Evolutionary conservation across 2,113 vertebrate genomes (phyloP).

Genomic region (Benitochromis conjunctus): DNA sequence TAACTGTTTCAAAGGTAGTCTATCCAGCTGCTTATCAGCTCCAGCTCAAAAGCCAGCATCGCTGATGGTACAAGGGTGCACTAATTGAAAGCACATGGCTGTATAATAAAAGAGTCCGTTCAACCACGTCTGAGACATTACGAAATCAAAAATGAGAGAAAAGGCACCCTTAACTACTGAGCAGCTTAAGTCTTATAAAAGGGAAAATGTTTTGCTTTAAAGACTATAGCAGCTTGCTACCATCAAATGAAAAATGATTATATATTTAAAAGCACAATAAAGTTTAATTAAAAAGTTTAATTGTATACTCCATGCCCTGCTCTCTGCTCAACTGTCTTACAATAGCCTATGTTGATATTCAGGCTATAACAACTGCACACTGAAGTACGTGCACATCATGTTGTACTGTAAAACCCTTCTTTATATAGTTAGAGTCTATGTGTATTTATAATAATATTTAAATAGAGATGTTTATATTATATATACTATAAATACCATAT

Average conservation of each 20-base stretch:
- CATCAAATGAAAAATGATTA: background rate
- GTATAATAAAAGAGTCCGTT: background rate
- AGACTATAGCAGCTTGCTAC: background rate
- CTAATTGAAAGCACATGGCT: background rate
- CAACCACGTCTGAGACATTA: background rate
- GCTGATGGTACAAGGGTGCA: background rate
- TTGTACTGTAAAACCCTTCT: background rate
- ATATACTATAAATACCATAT: no score
- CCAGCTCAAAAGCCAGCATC: background rate
- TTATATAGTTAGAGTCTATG: background rate
- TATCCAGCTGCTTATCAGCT: background rate
- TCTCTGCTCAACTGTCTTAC: background rate
- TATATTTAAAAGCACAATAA: background rate
- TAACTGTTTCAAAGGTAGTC: background rate
- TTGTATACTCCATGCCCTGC: background rate
- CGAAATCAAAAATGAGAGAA: background rate
- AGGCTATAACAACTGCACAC: no score
- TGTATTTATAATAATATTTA: background rate
- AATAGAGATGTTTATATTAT: no score
- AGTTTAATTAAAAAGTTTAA: background rate
- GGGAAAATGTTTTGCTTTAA: background rate
- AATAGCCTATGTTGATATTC: background rate
- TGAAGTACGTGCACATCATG: no score
- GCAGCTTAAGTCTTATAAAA: background rate
- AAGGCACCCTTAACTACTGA: background rate